Base-by-base conservation (phyloP, 1,140 invertebrate genomes). In the Drosophila serrata region DNA sequence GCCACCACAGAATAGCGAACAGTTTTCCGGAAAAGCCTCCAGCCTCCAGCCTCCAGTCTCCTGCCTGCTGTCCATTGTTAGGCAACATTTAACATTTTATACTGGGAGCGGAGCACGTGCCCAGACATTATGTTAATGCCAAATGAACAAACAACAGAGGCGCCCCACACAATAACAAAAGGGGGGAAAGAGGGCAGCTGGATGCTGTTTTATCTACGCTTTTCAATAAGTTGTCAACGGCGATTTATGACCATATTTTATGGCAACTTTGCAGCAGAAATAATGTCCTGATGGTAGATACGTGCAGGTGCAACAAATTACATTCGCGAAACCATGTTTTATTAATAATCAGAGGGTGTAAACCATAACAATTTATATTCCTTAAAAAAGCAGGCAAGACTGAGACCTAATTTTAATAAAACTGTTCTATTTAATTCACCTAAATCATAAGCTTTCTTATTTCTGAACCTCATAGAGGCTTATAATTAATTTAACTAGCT, bases 241-340 rank as follows among this genome's bases (percentile, higher is more conserved):
- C 70, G 75, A 87, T 87, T 87, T 88, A 87, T 87, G 79, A 64
- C 59, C 70, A 72, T 59, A 73, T 82, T 86, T 86, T 86, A 87
- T 87, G 65, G 75, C 59, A 45, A 72, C 42, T 43, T 59, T 37
- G 24, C 40, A 56, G 63, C 24, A 67, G 60, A 73, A 82, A 77
- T 67, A 87, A 82, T 81, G 51, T 65, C 56, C 75, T 65, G 76
- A 79, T 76, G 60, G 40, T 51, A 75, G 84, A 87, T 87, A 87
- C 81, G 63, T 79, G 57, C 56, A 85, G 73, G 82, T 86, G 74
- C 57, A 40, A 55, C 56, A 69, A 67, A 62, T 63, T 70, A 49
- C 12, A 51, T 24, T 56, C 13, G 45, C 45, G 61, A 33, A n/a
- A 19, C 33, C 24, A 24, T 48, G 12, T 2, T 37, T 12, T 29